These are phyloP conservation scores for Holothuria scabra DNA, from an alignment of 53 echinoderm and acorn worm species.

Conservation along the genomic window DNA sequence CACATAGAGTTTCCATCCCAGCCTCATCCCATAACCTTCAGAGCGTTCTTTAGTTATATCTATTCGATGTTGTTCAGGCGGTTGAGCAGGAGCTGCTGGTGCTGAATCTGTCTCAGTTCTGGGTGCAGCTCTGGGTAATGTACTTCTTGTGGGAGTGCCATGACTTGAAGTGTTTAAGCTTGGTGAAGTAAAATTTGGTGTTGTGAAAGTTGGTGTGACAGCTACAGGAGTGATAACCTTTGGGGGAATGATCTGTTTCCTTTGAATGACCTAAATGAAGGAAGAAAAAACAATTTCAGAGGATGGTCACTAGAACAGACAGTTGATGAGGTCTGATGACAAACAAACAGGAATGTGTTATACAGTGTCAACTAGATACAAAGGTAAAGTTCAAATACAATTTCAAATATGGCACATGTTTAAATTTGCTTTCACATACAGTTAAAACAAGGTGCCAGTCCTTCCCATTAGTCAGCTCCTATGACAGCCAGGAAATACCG, in stretches of 20 bases:
- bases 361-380: too few relatives aligned
- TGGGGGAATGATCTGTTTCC: conserved; percentile 14
- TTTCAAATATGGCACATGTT: too few relatives aligned
- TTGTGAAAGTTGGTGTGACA: neutral
- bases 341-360: too few relatives aligned
- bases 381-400: too few relatives aligned
- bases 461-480: too few relatives aligned
- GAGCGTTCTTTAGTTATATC: conserved; percentile 66
- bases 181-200: neutral
- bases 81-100: conserved; percentile 14
- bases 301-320: too few relatives aligned
- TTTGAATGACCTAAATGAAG: neutral
- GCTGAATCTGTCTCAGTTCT: conserved; percentile 13
- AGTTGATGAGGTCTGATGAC: too few relatives aligned
- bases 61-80: conserved; percentile 42
- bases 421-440: too few relatives aligned
- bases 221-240: neutral
- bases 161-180: neutral
- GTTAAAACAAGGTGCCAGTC: too few relatives aligned
- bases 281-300: too few relatives aligned
- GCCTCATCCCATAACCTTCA: conserved; percentile 94
- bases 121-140: neutral
- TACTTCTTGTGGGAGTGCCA: conserved; percentile 24
- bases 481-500: too few relatives aligned
- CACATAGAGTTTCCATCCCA: conserved; percentile 84